Percentiles rank a stretch among this genome's conserved stretches.
Conservation (phyloP, 2,113 vertebrate species). For the Gulo gulo region DNA sequence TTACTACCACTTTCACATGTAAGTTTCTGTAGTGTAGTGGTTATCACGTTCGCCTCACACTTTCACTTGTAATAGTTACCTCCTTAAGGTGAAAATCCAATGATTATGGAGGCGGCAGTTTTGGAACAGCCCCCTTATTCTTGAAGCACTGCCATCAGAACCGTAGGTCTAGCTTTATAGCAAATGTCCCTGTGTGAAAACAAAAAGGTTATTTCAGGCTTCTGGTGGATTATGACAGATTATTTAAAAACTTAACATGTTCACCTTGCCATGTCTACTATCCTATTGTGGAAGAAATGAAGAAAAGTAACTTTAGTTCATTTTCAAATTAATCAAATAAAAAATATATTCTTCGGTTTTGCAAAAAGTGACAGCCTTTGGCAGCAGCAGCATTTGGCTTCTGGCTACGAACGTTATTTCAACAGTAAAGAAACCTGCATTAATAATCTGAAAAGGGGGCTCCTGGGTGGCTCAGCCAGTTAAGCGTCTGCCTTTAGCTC, state of each 20-base stretch:
- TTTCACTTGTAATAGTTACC: not conserved
- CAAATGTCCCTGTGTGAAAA: not conserved
- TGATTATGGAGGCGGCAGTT: not conserved
- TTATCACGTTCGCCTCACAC: no score
- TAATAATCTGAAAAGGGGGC: not conserved
- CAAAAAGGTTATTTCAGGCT: slow-evolving; percentile 37
- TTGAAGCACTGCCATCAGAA: not conserved
- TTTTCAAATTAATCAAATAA: not conserved
- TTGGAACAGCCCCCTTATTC: not conserved
- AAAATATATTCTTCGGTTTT: not conserved
- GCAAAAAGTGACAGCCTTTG: not conserved
- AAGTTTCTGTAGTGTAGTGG: no score
- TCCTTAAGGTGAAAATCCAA: slow-evolving; percentile 17
- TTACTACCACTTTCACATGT: not conserved
- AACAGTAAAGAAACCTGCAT: not conserved
- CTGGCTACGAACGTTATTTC: slow-evolving; percentile 2
- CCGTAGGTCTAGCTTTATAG: not conserved
- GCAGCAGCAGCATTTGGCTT: not conserved
- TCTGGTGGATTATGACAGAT: slow-evolving; percentile 5
- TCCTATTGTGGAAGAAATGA: not conserved
- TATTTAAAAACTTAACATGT: not conserved
- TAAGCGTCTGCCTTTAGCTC: no score
- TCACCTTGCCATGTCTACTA: not conserved
- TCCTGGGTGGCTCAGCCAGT: no score
- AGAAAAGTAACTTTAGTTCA: not conserved